A percentile compares a stretch with the other conserved stretches of the same genome.
These are phyloP conservation scores for Drosophila fulvimacula DNA, from an alignment of 2,888 invertebrate genomes.

Conservation along the genomic window DNA sequence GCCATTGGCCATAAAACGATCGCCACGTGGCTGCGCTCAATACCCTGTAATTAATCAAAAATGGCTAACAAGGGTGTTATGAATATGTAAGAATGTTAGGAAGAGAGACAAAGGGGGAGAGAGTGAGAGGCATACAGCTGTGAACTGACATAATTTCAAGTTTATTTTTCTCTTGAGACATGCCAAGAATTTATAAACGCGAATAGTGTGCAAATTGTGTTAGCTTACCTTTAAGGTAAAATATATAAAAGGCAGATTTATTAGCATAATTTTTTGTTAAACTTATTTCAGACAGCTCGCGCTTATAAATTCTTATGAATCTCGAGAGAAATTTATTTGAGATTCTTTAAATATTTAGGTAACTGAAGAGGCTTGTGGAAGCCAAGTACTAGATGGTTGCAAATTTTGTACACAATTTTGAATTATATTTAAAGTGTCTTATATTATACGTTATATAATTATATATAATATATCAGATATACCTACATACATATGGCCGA, in stretches of 20 bases:
- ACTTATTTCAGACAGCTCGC: not conserved
- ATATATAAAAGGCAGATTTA: not conserved
- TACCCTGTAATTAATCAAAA: conserved; percentile 4
- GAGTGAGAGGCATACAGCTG: not conserved
- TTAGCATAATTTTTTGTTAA: not conserved
- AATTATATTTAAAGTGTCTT: too few relatives aligned
- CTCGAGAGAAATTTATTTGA: not conserved
- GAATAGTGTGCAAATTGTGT: not conserved
- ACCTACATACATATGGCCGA: too few relatives aligned
- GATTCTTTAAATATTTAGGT: not conserved
- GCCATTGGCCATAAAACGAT: conserved; percentile 36
- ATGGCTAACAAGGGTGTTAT: not conserved
- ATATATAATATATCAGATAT: too few relatives aligned
- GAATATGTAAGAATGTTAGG: not conserved
- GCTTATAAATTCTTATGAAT: not conserved
- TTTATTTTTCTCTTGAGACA: not conserved
- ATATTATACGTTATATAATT: too few relatives aligned
- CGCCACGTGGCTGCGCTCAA: conserved; percentile 21
- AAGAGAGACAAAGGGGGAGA: not conserved
- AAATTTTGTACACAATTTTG: not conserved
- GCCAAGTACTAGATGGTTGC: not conserved
- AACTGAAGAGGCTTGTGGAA: not conserved
- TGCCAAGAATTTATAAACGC: not conserved
- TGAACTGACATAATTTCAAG: not conserved
- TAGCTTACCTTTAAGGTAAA: not conserved